A percentile compares a stretch with the other conserved stretches of the same genome.
These are phyloP conservation scores for Oryzias celebensis DNA, from an alignment of 2,113 vertebrate genomes.

Conservation along the genomic window DNA sequence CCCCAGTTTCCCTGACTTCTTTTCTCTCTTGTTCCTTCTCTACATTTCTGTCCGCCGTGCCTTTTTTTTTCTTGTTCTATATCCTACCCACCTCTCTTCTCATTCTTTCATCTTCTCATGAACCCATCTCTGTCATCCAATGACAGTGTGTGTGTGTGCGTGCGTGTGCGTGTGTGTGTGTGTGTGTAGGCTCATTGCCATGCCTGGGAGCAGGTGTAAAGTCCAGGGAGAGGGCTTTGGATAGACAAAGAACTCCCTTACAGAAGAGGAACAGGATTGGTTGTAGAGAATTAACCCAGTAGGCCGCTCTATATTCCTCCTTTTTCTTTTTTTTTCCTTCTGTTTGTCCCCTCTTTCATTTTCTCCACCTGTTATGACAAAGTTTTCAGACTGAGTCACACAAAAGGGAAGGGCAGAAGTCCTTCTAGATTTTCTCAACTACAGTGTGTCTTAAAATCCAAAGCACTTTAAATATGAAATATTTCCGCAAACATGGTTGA, in stretches of 20 bases:
- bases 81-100: constrained; percentile 13
- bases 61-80: constrained; percentile 23
- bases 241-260: constrained; percentile 60
- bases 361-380: constrained; percentile 55
- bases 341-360: constrained; percentile 29
- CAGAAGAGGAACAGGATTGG: constrained; percentile 71
- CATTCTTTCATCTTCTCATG: constrained; percentile 25
- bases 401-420: not conserved
- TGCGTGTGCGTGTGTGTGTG: constrained; percentile 12
- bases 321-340: constrained; percentile 7
- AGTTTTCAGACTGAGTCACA: constrained; percentile 47
- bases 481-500: too few relatives aligned
- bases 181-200: constrained; percentile 57
- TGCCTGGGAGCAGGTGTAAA: constrained; percentile 60
- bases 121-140: constrained; percentile 42
- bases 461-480: too few relatives aligned
- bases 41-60: not conserved
- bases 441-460: too few relatives aligned
- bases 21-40: constrained; percentile 5
- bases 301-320: constrained; percentile 32
- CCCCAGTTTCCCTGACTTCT: constrained; percentile 3
- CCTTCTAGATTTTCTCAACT: too few relatives aligned
- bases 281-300: constrained; percentile 77
- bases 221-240: constrained; percentile 65
- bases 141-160: too few relatives aligned